Percentiles rank a stretch among this genome's conserved stretches.
These are phyloP conservation scores for Meteorus cinctellus DNA, from an alignment of 2,888 invertebrate genomes.

Conservation along the genomic window DNA sequence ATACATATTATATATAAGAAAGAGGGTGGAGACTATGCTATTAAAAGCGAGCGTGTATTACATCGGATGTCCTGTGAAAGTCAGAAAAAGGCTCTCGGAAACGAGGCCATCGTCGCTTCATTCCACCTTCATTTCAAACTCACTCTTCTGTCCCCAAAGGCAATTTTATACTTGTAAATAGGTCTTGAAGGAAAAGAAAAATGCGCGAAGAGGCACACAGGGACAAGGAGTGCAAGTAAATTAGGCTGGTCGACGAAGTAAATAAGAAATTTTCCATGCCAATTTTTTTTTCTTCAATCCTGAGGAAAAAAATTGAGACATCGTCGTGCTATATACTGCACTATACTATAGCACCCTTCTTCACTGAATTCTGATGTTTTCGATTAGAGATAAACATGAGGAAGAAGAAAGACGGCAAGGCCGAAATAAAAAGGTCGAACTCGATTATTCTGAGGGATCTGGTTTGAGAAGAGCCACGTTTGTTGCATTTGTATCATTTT, in stretches of 20 bases:
- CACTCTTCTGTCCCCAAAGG: conserved; percentile 41
- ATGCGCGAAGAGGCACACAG: conserved; percentile 27
- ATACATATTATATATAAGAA: neutral
- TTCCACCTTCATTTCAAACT: conserved; percentile 28
- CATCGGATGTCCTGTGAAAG: conserved; percentile 50
- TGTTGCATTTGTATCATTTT: conserved; percentile 66
- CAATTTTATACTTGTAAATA: conserved; percentile 77
- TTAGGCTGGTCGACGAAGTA: conserved; percentile 80
- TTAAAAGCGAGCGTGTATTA: conserved; percentile 53
- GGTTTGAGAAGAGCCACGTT: conserved; percentile 38
- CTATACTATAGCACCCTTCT: conserved; percentile 34
- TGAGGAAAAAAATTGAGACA: conserved; percentile 66
- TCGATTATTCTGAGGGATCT: conserved; percentile 34
- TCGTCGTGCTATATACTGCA: conserved; percentile 63
- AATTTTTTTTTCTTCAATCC: conserved; percentile 54
- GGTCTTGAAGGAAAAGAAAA: conserved; percentile 78
- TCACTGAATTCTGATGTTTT: conserved; percentile 24
- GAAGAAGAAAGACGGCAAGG: conserved; percentile 17
- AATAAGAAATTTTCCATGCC: conserved; percentile 82
- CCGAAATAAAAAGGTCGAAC: conserved; percentile 32
- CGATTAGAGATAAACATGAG: conserved; percentile 28
- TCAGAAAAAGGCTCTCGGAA: conserved; percentile 46
- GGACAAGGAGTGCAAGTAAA: conserved; percentile 83
- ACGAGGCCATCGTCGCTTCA: conserved; percentile 50
- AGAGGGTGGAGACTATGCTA: conserved; percentile 38